Evolutionary conservation across 1,140 invertebrate genomes (phyloP), one percentile per base, ranked within the genome.

Genomic region (Chymomyza costata): DNA sequence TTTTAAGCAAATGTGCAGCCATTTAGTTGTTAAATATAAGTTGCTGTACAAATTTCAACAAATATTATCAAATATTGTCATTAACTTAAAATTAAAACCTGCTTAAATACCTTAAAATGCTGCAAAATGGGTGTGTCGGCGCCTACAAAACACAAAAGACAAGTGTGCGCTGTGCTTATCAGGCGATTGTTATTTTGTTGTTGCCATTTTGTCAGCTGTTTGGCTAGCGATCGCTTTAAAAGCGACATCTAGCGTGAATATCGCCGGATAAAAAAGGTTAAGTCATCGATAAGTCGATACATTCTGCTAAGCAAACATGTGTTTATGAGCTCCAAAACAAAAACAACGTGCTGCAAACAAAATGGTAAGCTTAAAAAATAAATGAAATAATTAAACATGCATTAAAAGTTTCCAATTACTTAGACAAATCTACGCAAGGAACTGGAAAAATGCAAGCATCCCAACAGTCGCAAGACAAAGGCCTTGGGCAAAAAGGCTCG

Each of bases 401-500:
- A 19, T 32, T 7, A 14, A 11, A 11, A 14, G 19, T 14, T 18
- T 0, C 6, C 6, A 34, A 19, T 30, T 34, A 0, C 38, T 28
- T 28, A 85, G 83, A 70, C 83, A 0, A 85, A 85, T 48, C 40
- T 87, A 31, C 85, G 85, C 52, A 87, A 85, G 47, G 88, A 88
- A 55, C 52, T 91, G 10, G 84, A 88, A 16, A 89, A 91, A 82
- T 87, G 89, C 41, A 92, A 92, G 69, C 93, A 94, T 86, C 93
- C 93, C 6, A 93, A 93, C 69, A 93, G 92, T 59, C 88, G 93
- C 60, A 93, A 93, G 87, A 91, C 91, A 1, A 87, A 89, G 55
- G 90, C 91, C 8, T 83, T 93, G 21, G 87, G 88, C 1, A 92
- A 90, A 76, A 90, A 92, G 74, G 86, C 90, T 7, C 90, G 90